Percentiles rank a stretch among this genome's conserved stretches.
Conservation (phyloP, 1,140 invertebrate genomes). For the Anadara kagoshimensis region DNA sequence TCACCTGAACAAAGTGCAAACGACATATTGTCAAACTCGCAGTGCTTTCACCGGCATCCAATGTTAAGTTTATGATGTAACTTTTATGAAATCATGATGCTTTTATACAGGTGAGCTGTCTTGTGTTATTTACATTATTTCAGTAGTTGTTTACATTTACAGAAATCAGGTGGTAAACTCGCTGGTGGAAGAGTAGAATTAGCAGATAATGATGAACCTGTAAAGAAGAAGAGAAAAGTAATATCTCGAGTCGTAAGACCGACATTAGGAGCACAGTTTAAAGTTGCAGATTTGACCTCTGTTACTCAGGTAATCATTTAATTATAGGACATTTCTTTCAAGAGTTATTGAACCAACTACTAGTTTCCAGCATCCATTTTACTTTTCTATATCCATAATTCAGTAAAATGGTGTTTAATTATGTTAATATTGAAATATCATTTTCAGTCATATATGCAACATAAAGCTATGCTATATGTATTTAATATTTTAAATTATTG, state of each 20-base stretch:
- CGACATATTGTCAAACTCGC: too few species aligned
- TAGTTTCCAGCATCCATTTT: too few species aligned
- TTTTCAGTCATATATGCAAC: too few species aligned
- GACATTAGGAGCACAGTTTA: slow-evolving; percentile 71
- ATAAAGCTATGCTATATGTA: too few species aligned
- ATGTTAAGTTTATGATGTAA: neutral
- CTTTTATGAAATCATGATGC: neutral
- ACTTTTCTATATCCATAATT: too few species aligned
- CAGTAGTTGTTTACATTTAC: slow-evolving; percentile 15
- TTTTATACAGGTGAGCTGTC: neutral
- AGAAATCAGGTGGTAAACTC: slow-evolving; percentile 75
- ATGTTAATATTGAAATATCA: too few species aligned
- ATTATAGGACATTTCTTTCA: too few species aligned
- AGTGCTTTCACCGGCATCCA: too few species aligned
- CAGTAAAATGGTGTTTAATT: too few species aligned
- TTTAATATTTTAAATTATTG: too few species aligned
- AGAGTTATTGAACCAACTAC: too few species aligned
- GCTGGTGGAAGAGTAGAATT: slow-evolving; percentile 65
- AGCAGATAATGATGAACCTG: slow-evolving; percentile 57
- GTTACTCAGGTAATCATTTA: slow-evolving; percentile 65
- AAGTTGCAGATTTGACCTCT: slow-evolving; percentile 68
- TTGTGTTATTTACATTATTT: neutral
- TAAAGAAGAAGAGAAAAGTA: slow-evolving; percentile 70
- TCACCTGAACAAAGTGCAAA: too few species aligned
- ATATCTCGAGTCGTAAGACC: slow-evolving; percentile 50